Evolutionary conservation across 1,140 invertebrate species (phyloP), one percentile per base, ranked within the genome.

Genomic region (Listronotus oregonensis): DNA sequence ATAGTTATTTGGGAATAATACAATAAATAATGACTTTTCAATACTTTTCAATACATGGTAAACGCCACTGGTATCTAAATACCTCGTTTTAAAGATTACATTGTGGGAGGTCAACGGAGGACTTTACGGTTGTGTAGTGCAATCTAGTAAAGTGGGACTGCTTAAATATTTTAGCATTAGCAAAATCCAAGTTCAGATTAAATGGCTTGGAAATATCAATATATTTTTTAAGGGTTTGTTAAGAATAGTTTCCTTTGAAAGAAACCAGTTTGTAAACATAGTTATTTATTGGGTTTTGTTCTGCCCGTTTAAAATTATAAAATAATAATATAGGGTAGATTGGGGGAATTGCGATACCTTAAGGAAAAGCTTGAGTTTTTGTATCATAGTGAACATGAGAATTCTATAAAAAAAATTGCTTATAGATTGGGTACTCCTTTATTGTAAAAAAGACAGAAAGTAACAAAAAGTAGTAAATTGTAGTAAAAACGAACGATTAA

Each of bases 91-190:
- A 46, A 14, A 18, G 43, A 46, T 46, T 14, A 46, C 43, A 46
- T 46, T 46, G 43, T 46, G n/a, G n/a, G 17, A 46, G 43, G 43
- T 14, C 7, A 14, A 18, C 43, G 8, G 5, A 18, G 14, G 14
- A 46, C 43, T 46, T 46, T 46, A 46, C 43, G 43, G 43, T 9
- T 46, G 43, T 11, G 43, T n/a, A n/a, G 43, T 46, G 43, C 17
- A 46, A 46, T 46, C 43, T 46, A 46, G 14, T 14, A 46, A 46
- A 46, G 43, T 46, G 43, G 6, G 43, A 7, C 43, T 11, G 43
- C 11, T 46, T 46, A 46, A 46, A 46, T 46, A 46, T 46, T 46
- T 46, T 46, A 46, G n/a, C 14, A 18, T 46, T 46, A 46, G n/a
- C 14, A 8, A 46, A 44, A 17, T 46, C 43, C 17, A 46, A 17